Base-by-base conservation (phyloP, 2,797 vertebrate species). In the Antrozous pallidus region DNA sequence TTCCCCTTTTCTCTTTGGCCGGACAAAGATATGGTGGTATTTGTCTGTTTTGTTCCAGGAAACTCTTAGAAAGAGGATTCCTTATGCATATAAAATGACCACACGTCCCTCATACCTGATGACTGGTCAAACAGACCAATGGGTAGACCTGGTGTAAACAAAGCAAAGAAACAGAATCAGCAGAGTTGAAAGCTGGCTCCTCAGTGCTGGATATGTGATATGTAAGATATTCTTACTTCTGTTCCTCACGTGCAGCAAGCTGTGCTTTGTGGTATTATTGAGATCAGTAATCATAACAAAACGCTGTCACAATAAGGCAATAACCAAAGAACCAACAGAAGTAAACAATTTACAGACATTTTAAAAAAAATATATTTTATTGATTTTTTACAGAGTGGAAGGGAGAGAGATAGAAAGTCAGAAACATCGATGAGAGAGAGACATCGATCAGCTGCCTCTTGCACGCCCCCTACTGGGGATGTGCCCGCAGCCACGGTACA, bases 21-120 rank as follows among this genome's bases (percentile, higher is more conserved):
- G 45, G 2, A 17, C 38, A 9, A 22, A 56, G 17, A 90, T 47
- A 58, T 5, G 24, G 5, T 42, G 58, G 3, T 82, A 33, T 65
- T 63, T 40, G 24, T 80, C 78, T 74, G 14, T 80, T 12, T 85
- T 88, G 5, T 70, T 78, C 42, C 18, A 90, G 82, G 82, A 94
- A 79, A 78, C 65, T 71, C 42, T 94, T 91, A 71, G 86, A 91
- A 78, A 24, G 47, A 92, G 45, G 38, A 84, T 31, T 85, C 14
- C 75, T 75, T 51, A 49, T 73, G 17, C 9, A 61, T 26, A n/a
- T 84, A 77, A 67, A 61, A 16, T 65, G 36, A 71, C 65, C 33
- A 69, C n/a, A 88, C 54, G 42, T 73, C 54, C 24, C 28, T 83
- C 45, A 87, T 12, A 38, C 2, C 0, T 33, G 3, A 14, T 56